Conservation (phyloP, 2,888 invertebrate genomes). For the Julus scandinavius region DNA sequence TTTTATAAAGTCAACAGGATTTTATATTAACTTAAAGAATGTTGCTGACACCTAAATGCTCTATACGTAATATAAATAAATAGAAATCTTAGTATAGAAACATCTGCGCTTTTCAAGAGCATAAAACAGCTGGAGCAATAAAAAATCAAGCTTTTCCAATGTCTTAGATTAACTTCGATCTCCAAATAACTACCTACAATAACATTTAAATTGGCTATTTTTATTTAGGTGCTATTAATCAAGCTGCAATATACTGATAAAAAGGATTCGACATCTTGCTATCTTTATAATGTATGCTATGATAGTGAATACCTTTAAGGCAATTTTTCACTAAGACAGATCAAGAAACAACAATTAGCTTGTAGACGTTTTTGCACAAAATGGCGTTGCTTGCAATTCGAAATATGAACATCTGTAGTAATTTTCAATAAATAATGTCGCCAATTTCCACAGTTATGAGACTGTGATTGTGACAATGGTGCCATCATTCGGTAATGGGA, state of each 20-base stretch:
- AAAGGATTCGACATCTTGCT: neutral
- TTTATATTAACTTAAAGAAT: neutral
- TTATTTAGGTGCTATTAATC: constrained; percentile 9
- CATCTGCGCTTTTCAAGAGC: constrained; percentile 9
- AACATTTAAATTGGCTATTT: constrained; percentile 27
- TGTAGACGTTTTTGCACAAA: too few species aligned
- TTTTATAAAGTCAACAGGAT: too few species aligned
- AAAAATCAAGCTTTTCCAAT: neutral
- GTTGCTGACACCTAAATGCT: neutral
- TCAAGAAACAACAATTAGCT: neutral
- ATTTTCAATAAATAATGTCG: too few species aligned
- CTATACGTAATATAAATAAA: neutral
- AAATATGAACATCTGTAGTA: too few species aligned
- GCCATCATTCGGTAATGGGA: too few species aligned
- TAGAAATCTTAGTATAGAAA: neutral
- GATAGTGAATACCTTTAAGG: neutral
- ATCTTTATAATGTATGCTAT: neutral
- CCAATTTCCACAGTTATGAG: too few species aligned
- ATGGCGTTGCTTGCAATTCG: too few species aligned
- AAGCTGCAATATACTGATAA: neutral
- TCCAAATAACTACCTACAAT: neutral
- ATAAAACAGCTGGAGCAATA: constrained; percentile 33
- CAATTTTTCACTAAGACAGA: neutral
- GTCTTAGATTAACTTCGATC: constrained; percentile 16
- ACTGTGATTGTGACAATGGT: too few species aligned